Base-by-base conservation (phyloP, 1,140 invertebrate genomes). In the Cherax destructor region DNA sequence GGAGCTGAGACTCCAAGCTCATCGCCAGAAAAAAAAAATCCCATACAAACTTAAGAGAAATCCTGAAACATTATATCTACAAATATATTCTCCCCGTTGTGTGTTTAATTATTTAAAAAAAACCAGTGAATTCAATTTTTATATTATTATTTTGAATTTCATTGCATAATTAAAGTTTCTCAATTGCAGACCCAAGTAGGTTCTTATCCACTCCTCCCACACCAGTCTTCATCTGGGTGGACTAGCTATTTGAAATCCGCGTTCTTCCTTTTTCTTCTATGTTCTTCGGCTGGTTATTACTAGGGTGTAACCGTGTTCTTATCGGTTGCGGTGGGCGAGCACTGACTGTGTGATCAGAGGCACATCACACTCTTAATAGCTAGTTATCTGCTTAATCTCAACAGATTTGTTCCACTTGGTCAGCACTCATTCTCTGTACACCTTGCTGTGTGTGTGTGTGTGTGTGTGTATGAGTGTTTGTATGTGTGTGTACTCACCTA, bases 401-500 rank as follows among this genome's bases (percentile, higher is more conserved):
- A 21, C 69, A 74, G 69, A 5, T 74, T 74, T 74, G 69, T 74
- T 74, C 69, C 69, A 74, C 69, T 30, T 74, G 13, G 69, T 74
- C 69, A 74, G 11, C 21, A 21, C n/a, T 21, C 11, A 52, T 59
- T 59, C 50, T 81, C 52, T 81, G 21, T 59, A 16, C 24, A 16
- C 24, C 79, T 56, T n/a, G n/a, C 79, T 81, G 21, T 81, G 52
- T 81, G 52, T 81, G 52, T 81, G 30, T 41, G 30, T 41, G 30
- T 41, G 30, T 41, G 30, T 41, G 30, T 41, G 30, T 41, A 2
- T 41, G 30, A 1, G 30, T 41, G 30, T 41, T 0, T 41, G 30
- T 41, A 2, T 41, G 30, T 41, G 30, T 41, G 30, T 41, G 30
- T 41, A 41, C 30, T 41, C 30, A 41, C 30, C 30, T 41, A 41